A percentile compares a stretch with the other conserved stretches of the same genome.
Evolutionary conservation across 92 coral and sea anemone species (phyloP).

Genomic region (Zoanthus solanderi): DNA sequence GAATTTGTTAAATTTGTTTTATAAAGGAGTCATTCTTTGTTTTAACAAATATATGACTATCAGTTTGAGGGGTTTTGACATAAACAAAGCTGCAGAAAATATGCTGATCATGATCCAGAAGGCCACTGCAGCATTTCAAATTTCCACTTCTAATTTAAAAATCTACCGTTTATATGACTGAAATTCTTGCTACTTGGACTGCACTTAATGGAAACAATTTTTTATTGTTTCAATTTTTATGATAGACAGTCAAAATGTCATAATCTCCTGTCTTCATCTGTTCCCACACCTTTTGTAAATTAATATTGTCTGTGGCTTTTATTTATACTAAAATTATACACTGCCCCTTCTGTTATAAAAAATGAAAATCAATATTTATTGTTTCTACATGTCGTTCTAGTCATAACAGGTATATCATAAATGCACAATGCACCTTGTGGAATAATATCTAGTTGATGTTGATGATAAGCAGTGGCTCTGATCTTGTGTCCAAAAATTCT

Average conservation of each 20-base stretch:
- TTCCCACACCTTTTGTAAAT: not conserved
- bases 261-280: not conserved
- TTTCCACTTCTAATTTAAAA: not conserved
- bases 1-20: too few species aligned
- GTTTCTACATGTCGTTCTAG: too few species aligned
- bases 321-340: too few species aligned
- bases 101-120: too few species aligned
- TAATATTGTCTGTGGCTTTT: not conserved
- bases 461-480: too few species aligned
- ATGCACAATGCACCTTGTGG: too few species aligned
- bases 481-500: too few species aligned
- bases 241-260: slow-evolving; percentile 3
- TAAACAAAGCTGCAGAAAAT: not conserved
- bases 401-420: too few species aligned
- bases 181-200: not conserved
- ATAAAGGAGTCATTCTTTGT: not conserved
- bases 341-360: too few species aligned
- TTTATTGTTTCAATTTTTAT: not conserved
- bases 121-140: not conserved
- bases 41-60: not conserved
- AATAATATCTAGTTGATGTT: too few species aligned
- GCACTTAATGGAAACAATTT: not conserved
- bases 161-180: not conserved
- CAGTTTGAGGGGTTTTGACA: not conserved
- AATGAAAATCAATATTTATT: too few species aligned